Evolutionary conservation across 1,140 invertebrate genomes (phyloP).

Genomic region (Archivesica marissinica): DNA sequence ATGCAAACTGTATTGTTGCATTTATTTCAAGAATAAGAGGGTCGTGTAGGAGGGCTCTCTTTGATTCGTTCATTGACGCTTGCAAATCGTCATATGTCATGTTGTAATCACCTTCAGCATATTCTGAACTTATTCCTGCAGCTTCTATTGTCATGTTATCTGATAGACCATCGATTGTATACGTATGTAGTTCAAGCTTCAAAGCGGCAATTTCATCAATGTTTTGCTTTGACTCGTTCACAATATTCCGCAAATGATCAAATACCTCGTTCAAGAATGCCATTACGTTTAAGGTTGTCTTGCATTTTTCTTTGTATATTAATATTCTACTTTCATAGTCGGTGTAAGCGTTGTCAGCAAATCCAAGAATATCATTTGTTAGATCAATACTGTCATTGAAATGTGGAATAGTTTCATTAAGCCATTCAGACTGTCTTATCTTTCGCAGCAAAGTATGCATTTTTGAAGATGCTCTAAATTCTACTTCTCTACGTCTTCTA

Average conservation of each 20-base stretch:
- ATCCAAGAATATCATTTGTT: slow-evolving; percentile 6
- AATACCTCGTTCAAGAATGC: slow-evolving; percentile 32
- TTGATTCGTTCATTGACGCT: not conserved
- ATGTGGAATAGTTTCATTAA: not conserved
- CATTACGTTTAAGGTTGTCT: not conserved
- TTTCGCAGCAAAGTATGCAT: slow-evolving; percentile 1
- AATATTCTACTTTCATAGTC: not conserved
- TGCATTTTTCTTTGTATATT: slow-evolving; percentile 42
- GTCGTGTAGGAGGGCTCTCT: not conserved
- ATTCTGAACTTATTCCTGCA: slow-evolving; percentile 8
- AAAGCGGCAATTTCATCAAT: not conserved
- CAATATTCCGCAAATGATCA: not conserved
- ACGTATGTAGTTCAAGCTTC: not conserved
- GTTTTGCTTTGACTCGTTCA: slow-evolving; percentile 9
- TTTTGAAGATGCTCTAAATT: not conserved
- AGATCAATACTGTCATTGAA: slow-evolving; percentile 6
- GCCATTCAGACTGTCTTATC: not conserved
- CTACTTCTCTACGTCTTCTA: slow-evolving; percentile 40
- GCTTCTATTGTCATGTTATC: slow-evolving; percentile 4
- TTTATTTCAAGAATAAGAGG: slow-evolving; percentile 18
- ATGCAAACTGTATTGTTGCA: not conserved
- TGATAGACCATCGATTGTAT: not conserved
- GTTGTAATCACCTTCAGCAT: slow-evolving; percentile 26
- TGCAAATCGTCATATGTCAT: slow-evolving; percentile 7
- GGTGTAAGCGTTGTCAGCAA: not conserved